Evolutionary conservation across 2,797 vertebrate genomes (phyloP).

Genomic region (Karalla daura): DNA sequence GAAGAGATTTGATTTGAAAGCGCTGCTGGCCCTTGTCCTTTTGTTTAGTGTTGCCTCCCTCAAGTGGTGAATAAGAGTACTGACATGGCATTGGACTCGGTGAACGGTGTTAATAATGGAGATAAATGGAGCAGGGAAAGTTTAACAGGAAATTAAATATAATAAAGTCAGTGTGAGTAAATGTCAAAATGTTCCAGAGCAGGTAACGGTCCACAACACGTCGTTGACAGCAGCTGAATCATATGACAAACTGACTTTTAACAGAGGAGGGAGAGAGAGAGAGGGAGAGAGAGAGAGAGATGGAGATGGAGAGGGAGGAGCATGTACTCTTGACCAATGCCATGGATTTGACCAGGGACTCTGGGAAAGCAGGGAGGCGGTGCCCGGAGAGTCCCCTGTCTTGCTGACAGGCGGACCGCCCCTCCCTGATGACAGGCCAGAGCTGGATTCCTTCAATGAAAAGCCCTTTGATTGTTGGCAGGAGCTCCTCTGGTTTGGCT

Average conservation of each 20-base stretch:
- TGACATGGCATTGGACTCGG: neutral
- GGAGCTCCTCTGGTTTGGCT: slow-evolving; percentile 76
- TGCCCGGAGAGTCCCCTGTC: slow-evolving; percentile 23
- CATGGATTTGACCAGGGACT: slow-evolving; percentile 42
- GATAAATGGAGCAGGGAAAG: neutral
- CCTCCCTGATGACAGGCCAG: slow-evolving; percentile 73
- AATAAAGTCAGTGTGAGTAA: neutral
- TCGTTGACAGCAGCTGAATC: neutral
- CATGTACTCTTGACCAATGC: slow-evolving; percentile 56
- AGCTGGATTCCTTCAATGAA: slow-evolving; percentile 82
- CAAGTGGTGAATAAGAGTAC: slow-evolving; percentile 59
- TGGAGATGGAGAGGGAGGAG: slow-evolving; percentile 5
- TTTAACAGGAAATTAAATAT: neutral
- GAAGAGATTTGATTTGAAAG: neutral
- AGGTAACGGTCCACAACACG: neutral
- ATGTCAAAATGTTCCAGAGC: neutral
- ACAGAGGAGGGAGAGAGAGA: neutral
- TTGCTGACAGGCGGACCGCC: slow-evolving; percentile 72
- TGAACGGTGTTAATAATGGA: neutral
- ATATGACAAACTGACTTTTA: neutral
- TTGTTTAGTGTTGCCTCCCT: slow-evolving; percentile 60
- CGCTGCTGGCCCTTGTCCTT: neutral
- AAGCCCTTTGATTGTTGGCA: slow-evolving; percentile 81
- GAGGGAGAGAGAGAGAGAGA: slow-evolving; percentile 15
- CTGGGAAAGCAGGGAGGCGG: slow-evolving; percentile 18